phyloP scores from a whole-genome alignment of 2,113 vertebrate genomes.

The Salvelinus alpinus region DNA sequence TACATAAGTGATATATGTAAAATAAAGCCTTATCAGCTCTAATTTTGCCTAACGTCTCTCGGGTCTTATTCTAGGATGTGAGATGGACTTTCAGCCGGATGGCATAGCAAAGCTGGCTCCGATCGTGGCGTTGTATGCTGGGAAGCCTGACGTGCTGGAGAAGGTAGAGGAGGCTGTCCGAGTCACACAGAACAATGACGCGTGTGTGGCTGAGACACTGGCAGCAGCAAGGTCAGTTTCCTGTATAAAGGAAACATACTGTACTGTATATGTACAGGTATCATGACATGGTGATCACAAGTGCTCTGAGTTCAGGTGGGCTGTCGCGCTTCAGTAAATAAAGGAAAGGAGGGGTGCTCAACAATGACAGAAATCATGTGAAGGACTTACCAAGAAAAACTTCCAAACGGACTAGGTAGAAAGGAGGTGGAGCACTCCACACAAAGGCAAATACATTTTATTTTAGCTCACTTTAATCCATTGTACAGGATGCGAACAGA shows the following conservation, averaged over 20 bases:
- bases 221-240: slow-evolving; percentile 67
- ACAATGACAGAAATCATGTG: too few relatives aligned
- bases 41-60: background rate
- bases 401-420: too few relatives aligned
- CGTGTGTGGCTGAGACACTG: slow-evolving; percentile 70
- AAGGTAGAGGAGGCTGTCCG: slow-evolving; percentile 67
- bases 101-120: slow-evolving; percentile 73
- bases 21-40: background rate
- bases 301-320: too few relatives aligned
- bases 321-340: too few relatives aligned
- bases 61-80: slow-evolving; percentile 56
- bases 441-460: too few relatives aligned
- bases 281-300: too few relatives aligned
- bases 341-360: too few relatives aligned
- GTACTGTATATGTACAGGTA: background rate
- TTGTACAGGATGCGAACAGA: too few relatives aligned
- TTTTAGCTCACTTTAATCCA: too few relatives aligned
- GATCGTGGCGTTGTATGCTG: slow-evolving; percentile 73
- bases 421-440: background rate
- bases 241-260: too few relatives aligned
- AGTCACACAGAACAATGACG: slow-evolving; percentile 75
- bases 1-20: background rate
- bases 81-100: slow-evolving; percentile 70
- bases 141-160: slow-evolving; percentile 70
- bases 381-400: too few relatives aligned